Percentiles rank a stretch among this genome's conserved stretches.
These are phyloP conservation scores for Drosophila suzukii DNA, from an alignment of 1,140 invertebrate genomes.

Conservation along the genomic window DNA sequence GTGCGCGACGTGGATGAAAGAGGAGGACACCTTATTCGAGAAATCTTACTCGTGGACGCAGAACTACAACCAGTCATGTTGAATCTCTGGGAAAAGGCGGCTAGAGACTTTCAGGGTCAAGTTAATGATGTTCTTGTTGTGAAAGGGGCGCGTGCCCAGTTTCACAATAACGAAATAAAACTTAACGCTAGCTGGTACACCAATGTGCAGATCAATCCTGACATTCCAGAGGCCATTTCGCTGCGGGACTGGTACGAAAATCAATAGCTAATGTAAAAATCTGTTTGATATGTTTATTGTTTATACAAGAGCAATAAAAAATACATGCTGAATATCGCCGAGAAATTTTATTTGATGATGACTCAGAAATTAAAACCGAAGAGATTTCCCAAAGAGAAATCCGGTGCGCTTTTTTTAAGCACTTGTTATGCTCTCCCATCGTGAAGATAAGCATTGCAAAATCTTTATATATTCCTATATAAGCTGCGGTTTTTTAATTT, in stretches of 20 bases:
- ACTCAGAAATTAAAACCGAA: too few species aligned
- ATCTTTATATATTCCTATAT: too few species aligned
- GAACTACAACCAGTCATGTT: not conserved
- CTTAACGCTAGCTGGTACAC: not conserved
- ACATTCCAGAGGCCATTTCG: not conserved
- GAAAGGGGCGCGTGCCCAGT: not conserved
- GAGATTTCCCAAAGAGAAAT: too few species aligned
- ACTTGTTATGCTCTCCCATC: too few species aligned
- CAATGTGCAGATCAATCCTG: constrained; percentile 8
- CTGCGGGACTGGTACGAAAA: not conserved
- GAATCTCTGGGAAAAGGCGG: constrained; percentile 4
- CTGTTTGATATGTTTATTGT: too few species aligned
- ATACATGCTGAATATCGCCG: too few species aligned
- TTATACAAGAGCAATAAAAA: too few species aligned
- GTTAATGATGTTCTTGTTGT: not conserved
- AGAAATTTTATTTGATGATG: too few species aligned
- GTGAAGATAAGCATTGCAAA: too few species aligned
- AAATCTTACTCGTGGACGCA: not conserved
- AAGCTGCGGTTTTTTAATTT: too few species aligned
- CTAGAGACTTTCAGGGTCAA: not conserved
- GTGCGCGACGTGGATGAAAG: not conserved
- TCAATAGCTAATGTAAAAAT: not conserved
- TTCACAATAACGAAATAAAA: not conserved
- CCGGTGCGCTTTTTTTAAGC: too few species aligned
- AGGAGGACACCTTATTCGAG: not conserved